These are phyloP conservation scores for Tachina fera DNA, from an alignment of 2,888 invertebrate species.

Conservation along the genomic window DNA sequence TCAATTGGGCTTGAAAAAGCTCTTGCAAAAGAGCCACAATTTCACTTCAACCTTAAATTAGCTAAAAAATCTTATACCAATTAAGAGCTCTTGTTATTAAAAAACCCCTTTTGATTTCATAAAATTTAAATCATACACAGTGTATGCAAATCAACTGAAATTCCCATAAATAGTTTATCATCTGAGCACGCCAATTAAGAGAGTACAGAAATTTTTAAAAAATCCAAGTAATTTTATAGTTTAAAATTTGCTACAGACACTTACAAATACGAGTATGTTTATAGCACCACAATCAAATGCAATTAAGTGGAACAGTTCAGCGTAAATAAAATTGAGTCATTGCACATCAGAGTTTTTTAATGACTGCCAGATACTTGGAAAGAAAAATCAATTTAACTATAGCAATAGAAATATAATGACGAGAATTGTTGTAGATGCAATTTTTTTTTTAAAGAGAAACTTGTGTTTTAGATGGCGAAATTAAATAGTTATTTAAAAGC, in stretches of 20 bases:
- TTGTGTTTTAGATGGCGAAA: not conserved
- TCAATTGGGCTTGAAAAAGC: too few species aligned
- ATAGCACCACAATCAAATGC: slow-evolving; percentile 18
- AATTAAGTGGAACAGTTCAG: slow-evolving; percentile 28
- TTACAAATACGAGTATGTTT: slow-evolving; percentile 1
- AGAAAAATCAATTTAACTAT: slow-evolving; percentile 30
- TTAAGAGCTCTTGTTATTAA: too few species aligned
- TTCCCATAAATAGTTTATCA: slow-evolving; percentile 21
- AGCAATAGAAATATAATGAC: slow-evolving; percentile 7
- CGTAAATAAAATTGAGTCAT: slow-evolving; percentile 40
- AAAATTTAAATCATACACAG: not conserved
- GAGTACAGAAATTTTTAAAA: slow-evolving; percentile 6
- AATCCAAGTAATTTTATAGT: slow-evolving; percentile 24
- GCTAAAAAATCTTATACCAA: too few species aligned
- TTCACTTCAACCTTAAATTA: too few species aligned
- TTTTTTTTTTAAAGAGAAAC: not conserved
- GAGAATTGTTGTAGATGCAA: slow-evolving; percentile 1
- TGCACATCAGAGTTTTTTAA: not conserved
- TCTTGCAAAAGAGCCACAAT: too few species aligned
- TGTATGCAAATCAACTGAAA: slow-evolving; percentile 53
- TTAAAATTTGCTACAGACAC: slow-evolving; percentile 9
- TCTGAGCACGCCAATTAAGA: slow-evolving; percentile 33
- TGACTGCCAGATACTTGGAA: not conserved
- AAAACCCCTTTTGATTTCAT: too few species aligned
- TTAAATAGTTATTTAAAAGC: not conserved